These are phyloP conservation scores for Clarias macrocephalus DNA, from an alignment of 2,113 vertebrate species.

Conservation along the genomic window DNA sequence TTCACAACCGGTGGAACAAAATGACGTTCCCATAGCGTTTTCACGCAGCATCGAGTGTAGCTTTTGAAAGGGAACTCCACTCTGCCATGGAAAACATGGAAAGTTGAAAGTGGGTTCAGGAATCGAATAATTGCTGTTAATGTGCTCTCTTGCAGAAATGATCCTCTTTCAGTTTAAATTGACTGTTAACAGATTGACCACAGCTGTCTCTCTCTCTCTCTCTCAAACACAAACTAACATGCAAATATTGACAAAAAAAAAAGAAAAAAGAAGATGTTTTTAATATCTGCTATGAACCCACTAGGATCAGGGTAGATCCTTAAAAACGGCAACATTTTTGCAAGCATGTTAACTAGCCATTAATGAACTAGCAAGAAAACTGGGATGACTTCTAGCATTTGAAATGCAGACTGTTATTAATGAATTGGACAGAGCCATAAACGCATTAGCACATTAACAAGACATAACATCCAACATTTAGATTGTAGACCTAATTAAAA, in stretches of 20 bases:
- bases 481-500: not conserved
- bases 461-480: not conserved
- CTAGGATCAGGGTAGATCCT: too few species aligned
- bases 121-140: constrained; percentile 2
- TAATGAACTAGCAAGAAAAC: not conserved
- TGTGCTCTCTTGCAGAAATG: constrained; percentile 8
- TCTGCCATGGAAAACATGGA: not conserved
- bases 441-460: not conserved
- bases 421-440: not conserved
- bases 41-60: too few species aligned
- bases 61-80: not conserved
- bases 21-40: too few species aligned
- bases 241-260: too few species aligned
- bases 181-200: constrained; percentile 60
- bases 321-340: not conserved
- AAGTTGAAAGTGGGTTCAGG: not conserved
- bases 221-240: not conserved
- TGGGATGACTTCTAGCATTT: not conserved
- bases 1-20: too few species aligned
- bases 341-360: not conserved
- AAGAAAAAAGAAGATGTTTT: too few species aligned
- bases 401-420: not conserved
- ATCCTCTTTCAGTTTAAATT: constrained; percentile 48
- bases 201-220: constrained; percentile 37
- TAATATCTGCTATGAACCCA: too few species aligned